A percentile compares a stretch with the other conserved stretches of the same genome.
Conservation (phyloP, 1,140 invertebrate genomes). For the Pachypsylla venusta region DNA sequence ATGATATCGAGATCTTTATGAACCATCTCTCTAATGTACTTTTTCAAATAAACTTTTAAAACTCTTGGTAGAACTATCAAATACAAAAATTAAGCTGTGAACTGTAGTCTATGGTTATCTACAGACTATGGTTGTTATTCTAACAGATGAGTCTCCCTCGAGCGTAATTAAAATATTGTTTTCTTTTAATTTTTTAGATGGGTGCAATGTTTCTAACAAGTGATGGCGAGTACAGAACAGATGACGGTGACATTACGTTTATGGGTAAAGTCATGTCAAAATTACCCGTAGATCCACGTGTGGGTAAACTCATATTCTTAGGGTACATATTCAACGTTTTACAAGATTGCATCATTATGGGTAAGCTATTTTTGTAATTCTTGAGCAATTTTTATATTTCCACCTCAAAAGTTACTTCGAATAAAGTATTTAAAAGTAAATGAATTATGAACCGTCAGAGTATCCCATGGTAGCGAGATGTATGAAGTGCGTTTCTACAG, state of each 20-base stretch:
- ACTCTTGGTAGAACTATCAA: no score
- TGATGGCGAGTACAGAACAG: constrained; percentile 34
- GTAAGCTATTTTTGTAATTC: constrained; percentile 32
- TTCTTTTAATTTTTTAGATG: constrained; percentile 28
- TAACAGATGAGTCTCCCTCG: neutral
- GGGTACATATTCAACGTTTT: constrained; percentile 76
- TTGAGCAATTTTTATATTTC: no score
- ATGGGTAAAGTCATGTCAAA: constrained; percentile 67
- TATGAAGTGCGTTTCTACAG: no score
- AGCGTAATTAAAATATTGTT: neutral
- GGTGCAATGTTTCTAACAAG: constrained; percentile 48
- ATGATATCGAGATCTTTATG: no score
- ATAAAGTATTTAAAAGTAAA: no score
- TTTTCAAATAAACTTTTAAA: no score
- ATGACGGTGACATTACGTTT: constrained; percentile 81
- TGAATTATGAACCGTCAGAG: no score
- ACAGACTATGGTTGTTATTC: neutral
- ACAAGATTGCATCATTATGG: constrained; percentile 75
- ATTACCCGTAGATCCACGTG: constrained; percentile 65
- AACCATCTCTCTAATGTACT: no score
- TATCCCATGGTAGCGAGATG: no score
- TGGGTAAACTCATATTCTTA: constrained; percentile 72
- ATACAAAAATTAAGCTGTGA: no score
- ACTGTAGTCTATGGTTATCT: no score
- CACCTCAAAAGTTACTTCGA: no score